Conservation (phyloP, 2,888 invertebrate genomes). For the Amphipyra berbera region DNA sequence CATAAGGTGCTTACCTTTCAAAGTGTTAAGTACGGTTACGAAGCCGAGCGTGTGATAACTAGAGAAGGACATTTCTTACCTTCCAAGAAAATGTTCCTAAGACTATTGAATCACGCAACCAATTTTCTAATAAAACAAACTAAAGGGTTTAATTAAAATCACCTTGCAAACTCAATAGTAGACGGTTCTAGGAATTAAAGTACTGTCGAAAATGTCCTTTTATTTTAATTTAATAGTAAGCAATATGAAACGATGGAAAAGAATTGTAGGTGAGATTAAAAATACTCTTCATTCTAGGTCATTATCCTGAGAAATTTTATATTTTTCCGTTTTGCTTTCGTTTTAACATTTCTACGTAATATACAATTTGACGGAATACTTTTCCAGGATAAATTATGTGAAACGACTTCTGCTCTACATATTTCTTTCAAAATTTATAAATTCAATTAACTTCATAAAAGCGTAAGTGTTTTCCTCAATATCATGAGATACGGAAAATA, state of each 20-base stretch:
- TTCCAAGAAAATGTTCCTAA: no score
- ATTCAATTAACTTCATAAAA: slow-evolving; percentile 4
- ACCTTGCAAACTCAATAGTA: neutral
- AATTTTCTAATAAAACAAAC: no score
- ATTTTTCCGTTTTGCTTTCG: slow-evolving; percentile 1
- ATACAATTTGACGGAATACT: slow-evolving; percentile 12
- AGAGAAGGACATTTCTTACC: no score
- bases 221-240: no score
- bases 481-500: neutral
- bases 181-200: neutral
- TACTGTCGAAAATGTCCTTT: no score
- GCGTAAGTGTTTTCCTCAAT: neutral
- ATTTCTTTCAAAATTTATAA: slow-evolving; percentile 1
- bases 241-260: neutral
- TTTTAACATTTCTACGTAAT: slow-evolving; percentile 14
- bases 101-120: no score
- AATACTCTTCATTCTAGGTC: slow-evolving; percentile 31
- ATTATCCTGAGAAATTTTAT: slow-evolving; percentile 21
- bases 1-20: no score
- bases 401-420: no score
- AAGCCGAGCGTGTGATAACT: no score
- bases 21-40: no score
- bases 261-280: slow-evolving; percentile 4
- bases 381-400: neutral
- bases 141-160: neutral